Base-by-base conservation (phyloP, 2,797 vertebrate species). In the Tamandua tetradactyla region DNA sequence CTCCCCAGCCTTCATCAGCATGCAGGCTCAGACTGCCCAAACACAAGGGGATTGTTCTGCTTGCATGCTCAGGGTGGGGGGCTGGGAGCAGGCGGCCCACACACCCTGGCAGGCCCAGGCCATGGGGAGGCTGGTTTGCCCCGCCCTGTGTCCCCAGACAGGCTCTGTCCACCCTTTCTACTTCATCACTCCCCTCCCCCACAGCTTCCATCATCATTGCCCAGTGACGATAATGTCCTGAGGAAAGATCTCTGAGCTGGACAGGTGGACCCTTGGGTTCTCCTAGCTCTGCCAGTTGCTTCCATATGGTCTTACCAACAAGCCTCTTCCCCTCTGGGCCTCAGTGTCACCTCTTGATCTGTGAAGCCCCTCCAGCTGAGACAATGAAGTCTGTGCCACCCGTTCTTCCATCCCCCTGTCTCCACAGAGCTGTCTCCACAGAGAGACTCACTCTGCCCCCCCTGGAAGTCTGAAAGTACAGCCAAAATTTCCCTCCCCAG, bases 41-140 rank as follows among this genome's bases (percentile, higher is more conserved):
- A 97, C 97, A 97, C 97, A 97, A 97, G 97, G 92, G 95, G 97
- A 97, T 97, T 97, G 97, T 97, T 97, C 97, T 97, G 80, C 84
- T 69, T 81, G 97, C 95, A 86, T 95, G 95, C 97, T 96, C 91
- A 72, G 97, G 97, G 96, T 93, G 96, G 96, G 96, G 97, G 97
- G 97, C 95, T 96, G 97, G 96, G 97, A 96, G 92, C 95, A 27
- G 79, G 93, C 97, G 20, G 97, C 97, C 96, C 96, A 97, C 97
- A 97, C 96, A 97, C 96, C 96, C 97, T 96, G 96, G 95, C 97
- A 86, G 96, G 96, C 96, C 94, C 81, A 86, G 97, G 94, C 95
- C 84, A 47, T 7, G 32, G 82, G 66, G 93, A 94, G 85, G 89
- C 95, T 93, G 71, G 93, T 59, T 92, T 89, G 97, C 97, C 96